A percentile compares a stretch with the other conserved stretches of the same genome.
Conservation (phyloP, 2,888 invertebrate species). For the Congeria kusceri region DNA sequence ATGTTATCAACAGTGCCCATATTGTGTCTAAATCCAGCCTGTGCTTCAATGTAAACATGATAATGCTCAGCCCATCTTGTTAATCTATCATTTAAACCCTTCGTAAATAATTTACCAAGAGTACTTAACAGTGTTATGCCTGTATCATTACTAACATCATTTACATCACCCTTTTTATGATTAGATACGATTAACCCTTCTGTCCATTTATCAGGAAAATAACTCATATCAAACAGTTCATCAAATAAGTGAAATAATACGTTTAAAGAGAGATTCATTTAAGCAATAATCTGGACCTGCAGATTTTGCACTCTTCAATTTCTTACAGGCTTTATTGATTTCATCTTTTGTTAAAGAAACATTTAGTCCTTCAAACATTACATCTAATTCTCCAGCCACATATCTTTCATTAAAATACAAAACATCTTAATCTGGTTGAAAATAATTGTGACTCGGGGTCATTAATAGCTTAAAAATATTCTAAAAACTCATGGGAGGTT, state of each 20-base stretch:
- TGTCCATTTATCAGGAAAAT: no score
- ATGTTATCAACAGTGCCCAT: background rate
- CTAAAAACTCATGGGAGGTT: background rate
- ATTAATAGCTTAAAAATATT: background rate
- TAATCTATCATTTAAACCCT: background rate
- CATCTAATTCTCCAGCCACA: background rate
- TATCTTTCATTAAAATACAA: background rate
- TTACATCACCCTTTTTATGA: background rate
- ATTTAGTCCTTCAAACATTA: background rate
- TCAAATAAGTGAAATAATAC: background rate
- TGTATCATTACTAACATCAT: background rate
- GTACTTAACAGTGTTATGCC: background rate
- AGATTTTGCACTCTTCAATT: background rate
- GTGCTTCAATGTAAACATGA: background rate
- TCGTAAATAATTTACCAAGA: background rate
- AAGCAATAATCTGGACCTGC: background rate
- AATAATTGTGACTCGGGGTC: background rate
- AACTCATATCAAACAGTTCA: background rate
- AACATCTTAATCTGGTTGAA: background rate
- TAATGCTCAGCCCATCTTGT: background rate
- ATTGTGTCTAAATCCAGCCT: no score
- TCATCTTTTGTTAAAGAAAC: background rate
- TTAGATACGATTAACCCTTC: background rate
- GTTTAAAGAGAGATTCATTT: background rate
- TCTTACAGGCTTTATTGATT: background rate